Percentiles rank a stretch among this genome's conserved stretches.
These are phyloP conservation scores for Anoura caudifer DNA, from an alignment of 2,113 vertebrate species.

Conservation along the genomic window DNA sequence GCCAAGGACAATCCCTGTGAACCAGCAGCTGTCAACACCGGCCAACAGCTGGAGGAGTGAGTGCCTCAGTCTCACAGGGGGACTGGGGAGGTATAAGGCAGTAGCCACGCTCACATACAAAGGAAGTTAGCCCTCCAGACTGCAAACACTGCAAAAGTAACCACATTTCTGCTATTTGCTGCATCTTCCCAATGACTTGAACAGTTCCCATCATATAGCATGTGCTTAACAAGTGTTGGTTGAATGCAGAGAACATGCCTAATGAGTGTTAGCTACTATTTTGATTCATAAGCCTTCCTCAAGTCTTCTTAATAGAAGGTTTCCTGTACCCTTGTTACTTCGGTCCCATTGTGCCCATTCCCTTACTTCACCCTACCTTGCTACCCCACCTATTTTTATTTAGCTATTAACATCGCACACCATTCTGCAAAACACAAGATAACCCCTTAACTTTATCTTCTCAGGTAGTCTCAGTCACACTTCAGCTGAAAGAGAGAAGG, in stretches of 20 bases:
- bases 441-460: background rate
- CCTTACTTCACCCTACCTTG: background rate
- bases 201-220: background rate
- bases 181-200: background rate
- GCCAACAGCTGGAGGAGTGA: background rate
- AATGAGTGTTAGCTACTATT: background rate
- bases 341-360: background rate
- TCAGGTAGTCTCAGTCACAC: background rate
- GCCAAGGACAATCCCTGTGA: background rate
- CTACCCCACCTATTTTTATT: background rate
- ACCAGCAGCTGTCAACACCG: background rate
- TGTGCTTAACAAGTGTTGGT: background rate
- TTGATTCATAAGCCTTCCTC: background rate
- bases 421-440: background rate
- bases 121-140: background rate
- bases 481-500: background rate
- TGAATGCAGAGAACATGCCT: background rate
- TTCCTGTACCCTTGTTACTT: no score
- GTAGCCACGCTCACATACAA: background rate
- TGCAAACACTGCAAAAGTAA: background rate
- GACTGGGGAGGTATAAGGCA: no score
- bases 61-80: background rate
- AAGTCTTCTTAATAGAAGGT: background rate
- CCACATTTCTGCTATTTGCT: background rate
- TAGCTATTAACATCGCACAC: background rate